phyloP scores from a whole-genome alignment of 2,888 invertebrate genomes.

The Acanthococcus lagerstroemiae region DNA sequence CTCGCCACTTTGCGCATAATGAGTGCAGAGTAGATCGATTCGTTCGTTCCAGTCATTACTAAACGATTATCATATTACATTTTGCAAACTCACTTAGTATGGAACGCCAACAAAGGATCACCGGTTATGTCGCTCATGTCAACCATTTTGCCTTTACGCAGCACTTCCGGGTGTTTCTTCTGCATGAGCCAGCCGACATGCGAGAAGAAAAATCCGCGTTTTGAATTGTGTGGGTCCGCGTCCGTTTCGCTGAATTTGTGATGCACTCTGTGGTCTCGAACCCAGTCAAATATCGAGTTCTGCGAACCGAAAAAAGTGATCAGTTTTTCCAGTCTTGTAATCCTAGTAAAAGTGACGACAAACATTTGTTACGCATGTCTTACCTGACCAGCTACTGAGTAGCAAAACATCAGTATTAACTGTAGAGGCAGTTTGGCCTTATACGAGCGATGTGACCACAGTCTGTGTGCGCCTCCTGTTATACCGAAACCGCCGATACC shows the following conservation, averaged over 20 bases:
- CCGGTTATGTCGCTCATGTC: conserved; percentile 68
- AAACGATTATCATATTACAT: too few relatives aligned
- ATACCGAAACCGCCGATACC: conserved; percentile 79
- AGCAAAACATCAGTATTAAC: conserved; percentile 61
- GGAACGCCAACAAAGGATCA: conserved; percentile 69
- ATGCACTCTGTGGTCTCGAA: conserved; percentile 64
- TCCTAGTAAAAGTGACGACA: too few relatives aligned
- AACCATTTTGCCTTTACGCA: conserved; percentile 62
- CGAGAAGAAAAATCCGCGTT: conserved; percentile 79
- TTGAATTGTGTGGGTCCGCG: conserved; percentile 72
- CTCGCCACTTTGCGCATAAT: too few relatives aligned
- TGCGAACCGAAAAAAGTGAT: not conserved
- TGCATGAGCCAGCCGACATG: conserved; percentile 89
- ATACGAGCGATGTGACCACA: conserved; percentile 93
- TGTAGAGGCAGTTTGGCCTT: conserved; percentile 86
- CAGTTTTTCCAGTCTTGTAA: not conserved
- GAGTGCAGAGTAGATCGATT: too few relatives aligned
- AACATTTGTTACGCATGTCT: not conserved
- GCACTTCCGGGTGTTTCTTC: conserved; percentile 77
- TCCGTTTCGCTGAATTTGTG: conserved; percentile 64
- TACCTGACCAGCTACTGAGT: conserved; percentile 58
- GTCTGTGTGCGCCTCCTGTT: conserved; percentile 93
- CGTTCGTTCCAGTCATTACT: too few relatives aligned
- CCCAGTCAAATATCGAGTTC: conserved; percentile 49
- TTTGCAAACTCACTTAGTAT: conserved; percentile 55